These are phyloP conservation scores for Sceloporus tristichus DNA, from an alignment of 2,113 vertebrate species.

Conservation along the genomic window DNA sequence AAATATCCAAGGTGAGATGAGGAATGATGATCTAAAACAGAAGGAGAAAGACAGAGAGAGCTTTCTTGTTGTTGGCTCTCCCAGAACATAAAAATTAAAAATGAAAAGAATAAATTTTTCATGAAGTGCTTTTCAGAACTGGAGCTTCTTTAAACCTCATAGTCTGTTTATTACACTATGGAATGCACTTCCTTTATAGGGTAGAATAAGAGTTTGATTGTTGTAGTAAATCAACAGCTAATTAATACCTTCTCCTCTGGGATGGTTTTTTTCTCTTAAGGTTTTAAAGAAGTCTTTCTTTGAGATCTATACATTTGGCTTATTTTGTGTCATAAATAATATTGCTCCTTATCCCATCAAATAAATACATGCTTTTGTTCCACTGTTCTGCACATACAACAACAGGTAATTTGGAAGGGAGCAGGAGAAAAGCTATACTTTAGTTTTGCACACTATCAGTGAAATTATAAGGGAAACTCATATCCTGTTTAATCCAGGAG, in stretches of 20 bases:
- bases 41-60: slow-evolving; percentile 32
- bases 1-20: too few relatives aligned
- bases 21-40: neutral
- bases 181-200: slow-evolving; percentile 41
- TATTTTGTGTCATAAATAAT: neutral
- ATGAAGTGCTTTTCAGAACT: slow-evolving; percentile 67
- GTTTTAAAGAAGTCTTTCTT: slow-evolving; percentile 41
- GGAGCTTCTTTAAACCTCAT: slow-evolving; percentile 58
- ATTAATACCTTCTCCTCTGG: slow-evolving; percentile 56
- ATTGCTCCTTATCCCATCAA: neutral
- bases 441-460: neutral
- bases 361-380: too few relatives aligned
- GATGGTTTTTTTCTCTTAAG: slow-evolving; percentile 41
- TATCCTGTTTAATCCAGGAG: too few relatives aligned
- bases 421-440: too few relatives aligned
- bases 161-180: slow-evolving; percentile 62
- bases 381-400: too few relatives aligned
- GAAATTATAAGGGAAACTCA: neutral
- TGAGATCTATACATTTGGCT: neutral
- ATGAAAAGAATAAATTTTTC: slow-evolving; percentile 73
- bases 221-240: slow-evolving; percentile 47
- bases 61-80: slow-evolving; percentile 18
- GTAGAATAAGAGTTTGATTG: slow-evolving; percentile 53
- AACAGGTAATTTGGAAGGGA: too few relatives aligned
- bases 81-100: slow-evolving; percentile 70